Conservation (phyloP, 2,113 vertebrate species). For the Holacanthus passer region DNA sequence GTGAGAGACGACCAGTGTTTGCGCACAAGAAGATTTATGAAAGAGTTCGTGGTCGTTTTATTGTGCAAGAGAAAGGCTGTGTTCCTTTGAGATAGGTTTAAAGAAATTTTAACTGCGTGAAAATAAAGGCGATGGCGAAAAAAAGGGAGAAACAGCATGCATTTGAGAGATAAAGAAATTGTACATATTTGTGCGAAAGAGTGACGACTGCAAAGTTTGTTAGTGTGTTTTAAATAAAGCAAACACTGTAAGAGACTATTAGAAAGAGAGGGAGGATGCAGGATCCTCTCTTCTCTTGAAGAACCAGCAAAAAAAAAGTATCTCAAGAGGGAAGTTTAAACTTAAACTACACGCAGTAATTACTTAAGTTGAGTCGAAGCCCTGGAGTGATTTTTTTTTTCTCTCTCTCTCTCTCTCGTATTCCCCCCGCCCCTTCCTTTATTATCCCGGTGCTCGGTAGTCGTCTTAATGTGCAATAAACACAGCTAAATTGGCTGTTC, state of each 20-base stretch:
- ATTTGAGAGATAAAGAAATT: conserved; percentile 32
- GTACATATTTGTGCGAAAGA: conserved; percentile 29
- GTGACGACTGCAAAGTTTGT: conserved; percentile 7
- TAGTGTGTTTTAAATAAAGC: conserved; percentile 14
- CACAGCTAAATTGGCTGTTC: conserved; percentile 57
- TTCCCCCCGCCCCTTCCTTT: conserved; percentile 3
- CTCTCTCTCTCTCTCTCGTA: not conserved
- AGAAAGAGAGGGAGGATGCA: not conserved
- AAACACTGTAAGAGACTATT: conserved; percentile 30
- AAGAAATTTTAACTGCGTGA: not conserved
- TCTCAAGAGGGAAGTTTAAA: conserved; percentile 40
- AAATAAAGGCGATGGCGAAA: conserved; percentile 31
- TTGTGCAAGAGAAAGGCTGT: conserved; percentile 6
- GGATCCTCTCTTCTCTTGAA: conserved; percentile 15
- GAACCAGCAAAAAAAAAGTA: not conserved
- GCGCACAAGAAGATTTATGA: conserved; percentile 3
- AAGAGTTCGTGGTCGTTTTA: not conserved
- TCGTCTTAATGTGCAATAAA: conserved; percentile 67
- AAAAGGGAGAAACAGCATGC: conserved; percentile 13
- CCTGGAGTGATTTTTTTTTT: conserved; percentile 38
- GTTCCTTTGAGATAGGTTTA: conserved; percentile 1
- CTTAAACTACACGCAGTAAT: conserved; percentile 48
- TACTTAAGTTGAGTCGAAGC: conserved; percentile 47
- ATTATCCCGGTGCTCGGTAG: conserved; percentile 16
- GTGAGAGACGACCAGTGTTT: not conserved